Evolutionary conservation across 1,140 invertebrate species (phyloP).

Genomic region (Dreissena rostriformis): DNA sequence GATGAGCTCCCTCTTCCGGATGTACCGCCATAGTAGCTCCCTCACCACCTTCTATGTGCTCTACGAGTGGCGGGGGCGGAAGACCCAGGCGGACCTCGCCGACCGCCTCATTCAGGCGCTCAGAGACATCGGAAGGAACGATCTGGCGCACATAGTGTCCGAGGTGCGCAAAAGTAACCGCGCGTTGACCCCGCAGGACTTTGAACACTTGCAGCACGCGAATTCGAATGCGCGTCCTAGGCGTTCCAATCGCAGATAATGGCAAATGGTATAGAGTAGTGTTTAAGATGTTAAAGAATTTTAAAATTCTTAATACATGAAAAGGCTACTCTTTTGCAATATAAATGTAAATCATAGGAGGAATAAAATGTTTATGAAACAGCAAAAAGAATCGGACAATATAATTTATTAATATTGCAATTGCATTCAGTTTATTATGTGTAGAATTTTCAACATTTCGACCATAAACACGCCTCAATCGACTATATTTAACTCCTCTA

Average conservation of each 20-base stretch:
- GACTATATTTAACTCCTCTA: too few species aligned
- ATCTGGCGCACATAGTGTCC: constrained; percentile 34
- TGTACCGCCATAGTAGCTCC: constrained; percentile 44
- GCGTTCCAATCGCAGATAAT: neutral
- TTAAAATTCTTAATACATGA: too few species aligned
- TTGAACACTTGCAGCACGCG: constrained; percentile 11
- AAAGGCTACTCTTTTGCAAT: too few species aligned
- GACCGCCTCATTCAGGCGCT: constrained; percentile 36
- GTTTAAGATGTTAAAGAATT: neutral
- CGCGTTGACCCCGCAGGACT: constrained; percentile 28
- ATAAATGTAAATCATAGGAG: too few species aligned
- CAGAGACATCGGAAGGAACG: constrained; percentile 21
- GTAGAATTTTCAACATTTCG: too few species aligned
- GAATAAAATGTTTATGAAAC: too few species aligned
- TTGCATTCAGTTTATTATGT: too few species aligned
- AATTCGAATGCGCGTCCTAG: neutral
- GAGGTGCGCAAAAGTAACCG: constrained; percentile 44
- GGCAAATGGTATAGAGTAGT: neutral
- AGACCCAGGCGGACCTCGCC: constrained; percentile 32
- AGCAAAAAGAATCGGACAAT: too few species aligned
- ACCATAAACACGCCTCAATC: too few species aligned
- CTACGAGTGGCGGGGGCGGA: constrained; percentile 52
- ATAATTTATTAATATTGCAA: too few species aligned
- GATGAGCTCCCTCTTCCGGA: constrained; percentile 42
- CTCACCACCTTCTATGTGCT: constrained; percentile 45